phyloP scores from a whole-genome alignment of 2,797 vertebrate species.

The Hylomyscus alleni region DNA sequence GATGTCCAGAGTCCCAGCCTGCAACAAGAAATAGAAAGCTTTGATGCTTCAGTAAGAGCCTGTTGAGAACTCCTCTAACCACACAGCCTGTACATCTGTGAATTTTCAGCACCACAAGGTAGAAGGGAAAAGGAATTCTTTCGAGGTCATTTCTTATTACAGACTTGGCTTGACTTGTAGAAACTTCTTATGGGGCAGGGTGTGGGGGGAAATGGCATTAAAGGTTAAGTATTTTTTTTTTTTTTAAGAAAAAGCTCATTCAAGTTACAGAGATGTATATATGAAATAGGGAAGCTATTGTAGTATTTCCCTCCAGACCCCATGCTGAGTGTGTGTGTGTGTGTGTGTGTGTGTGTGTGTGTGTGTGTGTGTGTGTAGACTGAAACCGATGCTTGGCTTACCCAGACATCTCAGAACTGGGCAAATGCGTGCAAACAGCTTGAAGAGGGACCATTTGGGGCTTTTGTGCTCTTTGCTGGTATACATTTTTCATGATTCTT shows the following conservation, averaged over 20 bases:
- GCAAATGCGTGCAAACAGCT: not conserved
- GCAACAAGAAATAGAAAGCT: not conserved
- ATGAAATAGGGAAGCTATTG: not conserved
- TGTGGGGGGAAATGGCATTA: not conserved
- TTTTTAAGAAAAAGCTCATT: not conserved
- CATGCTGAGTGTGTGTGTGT: not conserved
- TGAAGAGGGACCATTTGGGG: not conserved
- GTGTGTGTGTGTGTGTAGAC: no score
- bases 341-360: no score
- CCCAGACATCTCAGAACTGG: not conserved
- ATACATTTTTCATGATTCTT: not conserved
- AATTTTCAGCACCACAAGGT: slow-evolving; percentile 35
- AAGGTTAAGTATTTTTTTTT: not conserved
- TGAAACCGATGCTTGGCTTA: not conserved
- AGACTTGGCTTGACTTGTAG: slow-evolving; percentile 38
- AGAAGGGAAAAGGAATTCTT: slow-evolving; percentile 38
- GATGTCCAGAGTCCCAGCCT: not conserved
- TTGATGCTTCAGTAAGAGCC: not conserved
- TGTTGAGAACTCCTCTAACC: not conserved
- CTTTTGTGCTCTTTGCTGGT: not conserved
- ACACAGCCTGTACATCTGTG: not conserved
- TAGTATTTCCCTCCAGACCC: not conserved
- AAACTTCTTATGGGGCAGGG: slow-evolving; percentile 43
- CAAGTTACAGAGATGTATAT: slow-evolving; percentile 22
- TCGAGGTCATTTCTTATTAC: slow-evolving; percentile 21